Conservation (phyloP, 37 sponge, comb jelly and placozoan species). For the Petrosia ficiformis region DNA sequence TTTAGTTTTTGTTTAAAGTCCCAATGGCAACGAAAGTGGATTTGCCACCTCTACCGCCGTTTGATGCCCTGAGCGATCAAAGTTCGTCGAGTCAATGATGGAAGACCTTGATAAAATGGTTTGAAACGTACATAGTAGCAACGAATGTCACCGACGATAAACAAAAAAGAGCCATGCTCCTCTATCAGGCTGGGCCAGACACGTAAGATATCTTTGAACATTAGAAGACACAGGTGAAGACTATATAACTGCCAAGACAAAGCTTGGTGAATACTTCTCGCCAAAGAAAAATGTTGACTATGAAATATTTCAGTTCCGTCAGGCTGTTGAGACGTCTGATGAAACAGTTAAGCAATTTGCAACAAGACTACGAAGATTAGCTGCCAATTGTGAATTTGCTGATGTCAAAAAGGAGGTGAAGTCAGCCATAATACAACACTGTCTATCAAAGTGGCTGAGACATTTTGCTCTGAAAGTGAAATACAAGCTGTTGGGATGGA, state of each 20-base stretch:
- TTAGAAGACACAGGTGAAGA: constrained; percentile 31
- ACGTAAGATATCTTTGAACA: constrained; percentile 19
- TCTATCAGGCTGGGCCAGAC: constrained; percentile 7
- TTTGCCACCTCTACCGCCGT: constrained; percentile 6
- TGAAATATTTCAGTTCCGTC: constrained; percentile 48
- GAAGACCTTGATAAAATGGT: constrained; percentile 8
- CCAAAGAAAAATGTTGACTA: constrained; percentile 42
- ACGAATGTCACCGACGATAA: neutral
- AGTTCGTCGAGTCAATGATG: constrained; percentile 19
- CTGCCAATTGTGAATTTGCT: constrained; percentile 25
- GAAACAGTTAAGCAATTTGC: constrained; percentile 51
- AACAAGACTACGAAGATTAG: constrained; percentile 30
- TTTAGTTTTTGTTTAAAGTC: too few species aligned
- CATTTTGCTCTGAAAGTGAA: constrained; percentile 33
- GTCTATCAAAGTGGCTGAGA: constrained; percentile 29
- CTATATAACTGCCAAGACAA: constrained; percentile 21
- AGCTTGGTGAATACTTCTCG: constrained; percentile 28
- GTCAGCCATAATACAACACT: constrained; percentile 39
- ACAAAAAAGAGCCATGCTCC: neutral
- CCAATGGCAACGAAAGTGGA: neutral
- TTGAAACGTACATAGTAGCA: constrained; percentile 8
- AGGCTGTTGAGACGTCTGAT: constrained; percentile 5
- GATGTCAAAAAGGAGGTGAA: constrained; percentile 20
- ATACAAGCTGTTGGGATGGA: constrained; percentile 38
- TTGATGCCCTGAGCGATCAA: constrained; percentile 13